Base-by-base conservation (phyloP, 2,797 vertebrate species). In the Florisuga fusca region DNA sequence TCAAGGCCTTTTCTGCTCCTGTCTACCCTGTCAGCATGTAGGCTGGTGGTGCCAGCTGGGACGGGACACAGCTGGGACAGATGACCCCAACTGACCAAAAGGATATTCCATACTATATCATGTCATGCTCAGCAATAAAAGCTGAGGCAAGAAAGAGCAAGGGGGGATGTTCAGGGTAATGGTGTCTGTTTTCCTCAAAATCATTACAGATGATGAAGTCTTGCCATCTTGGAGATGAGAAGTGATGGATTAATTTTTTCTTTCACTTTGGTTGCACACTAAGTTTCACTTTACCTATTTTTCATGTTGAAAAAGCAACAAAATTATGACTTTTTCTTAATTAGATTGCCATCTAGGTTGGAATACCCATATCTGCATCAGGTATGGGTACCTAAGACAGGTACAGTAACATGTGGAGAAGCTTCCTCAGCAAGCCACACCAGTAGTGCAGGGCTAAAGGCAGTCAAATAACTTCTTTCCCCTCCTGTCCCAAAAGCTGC, bases 91-190 rank as follows among this genome's bases (percentile, higher is more conserved):
- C 22, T 46, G 27, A 58, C 4, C 10, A 26, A 58, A 58, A 5
- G 8, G 31, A 31, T 58, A 58, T 66, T 51, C 45, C 20, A 19
- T 22, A 27, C 3, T 27, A 8, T 45, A 9, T 38, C 22, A 38
- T 0, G 1, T 36, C 2, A 38, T 27, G 12, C 8, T 27, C 12
- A 46, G 15, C 27, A 36, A 13, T 68, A 19, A 54, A 72, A 61
- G 9, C 46, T 54, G 38, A n/a, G 27, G 27, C 15, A 50, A 48
- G 41, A 57, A 43, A 12, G 17, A 27, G 10, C 8, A 85, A 76
- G 19, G 15, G 36, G 4, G 12, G 2, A 18, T 0, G 1, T 55
- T 55, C 1, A 1, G 9, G 10, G 13, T 82, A 36, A 10, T 33
- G 20, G 15, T 10, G 23, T 55, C 14, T 36, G 7, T 50, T 43